These are phyloP conservation scores for Spisula subtruncata DNA, from an alignment of 2,888 invertebrate genomes.

Conservation along the genomic window DNA sequence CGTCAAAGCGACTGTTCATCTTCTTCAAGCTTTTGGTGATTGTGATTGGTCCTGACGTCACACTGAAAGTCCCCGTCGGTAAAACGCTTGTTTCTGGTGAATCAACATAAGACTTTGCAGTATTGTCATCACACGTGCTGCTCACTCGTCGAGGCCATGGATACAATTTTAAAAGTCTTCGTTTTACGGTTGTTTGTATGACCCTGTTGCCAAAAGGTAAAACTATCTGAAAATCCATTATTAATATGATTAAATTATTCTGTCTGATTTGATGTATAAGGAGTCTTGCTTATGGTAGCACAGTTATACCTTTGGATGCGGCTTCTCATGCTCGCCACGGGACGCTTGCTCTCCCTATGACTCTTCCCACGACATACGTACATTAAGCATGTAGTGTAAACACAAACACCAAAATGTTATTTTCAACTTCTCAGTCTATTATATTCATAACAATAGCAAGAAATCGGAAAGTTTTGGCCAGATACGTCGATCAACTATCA, in stretches of 20 bases:
- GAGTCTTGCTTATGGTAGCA: too few relatives aligned
- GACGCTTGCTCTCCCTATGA: not conserved
- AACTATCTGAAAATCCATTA: not conserved
- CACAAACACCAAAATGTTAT: not conserved
- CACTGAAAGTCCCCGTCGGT: not conserved
- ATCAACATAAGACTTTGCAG: not conserved
- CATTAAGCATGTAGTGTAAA: not conserved
- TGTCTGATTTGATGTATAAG: too few relatives aligned
- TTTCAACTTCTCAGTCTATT: not conserved
- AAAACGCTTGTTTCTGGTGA: not conserved
- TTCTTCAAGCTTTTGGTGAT: not conserved
- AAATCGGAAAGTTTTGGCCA: not conserved
- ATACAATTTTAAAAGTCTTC: not conserved
- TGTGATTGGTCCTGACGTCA: not conserved
- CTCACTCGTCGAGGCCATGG: not conserved
- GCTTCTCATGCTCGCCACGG: not conserved
- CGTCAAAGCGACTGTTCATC: not conserved
- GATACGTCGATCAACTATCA: not conserved
- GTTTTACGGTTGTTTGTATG: not conserved
- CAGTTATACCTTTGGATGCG: too few relatives aligned
- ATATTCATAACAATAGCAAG: slow-evolving; percentile 6
- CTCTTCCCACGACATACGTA: not conserved
- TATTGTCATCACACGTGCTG: not conserved
- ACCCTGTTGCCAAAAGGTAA: not conserved
- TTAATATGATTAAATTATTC: too few relatives aligned